Evolutionary conservation across 2,113 vertebrate species (phyloP), one percentile per base, ranked within the genome.

Genomic region (Mirza zaza): DNA sequence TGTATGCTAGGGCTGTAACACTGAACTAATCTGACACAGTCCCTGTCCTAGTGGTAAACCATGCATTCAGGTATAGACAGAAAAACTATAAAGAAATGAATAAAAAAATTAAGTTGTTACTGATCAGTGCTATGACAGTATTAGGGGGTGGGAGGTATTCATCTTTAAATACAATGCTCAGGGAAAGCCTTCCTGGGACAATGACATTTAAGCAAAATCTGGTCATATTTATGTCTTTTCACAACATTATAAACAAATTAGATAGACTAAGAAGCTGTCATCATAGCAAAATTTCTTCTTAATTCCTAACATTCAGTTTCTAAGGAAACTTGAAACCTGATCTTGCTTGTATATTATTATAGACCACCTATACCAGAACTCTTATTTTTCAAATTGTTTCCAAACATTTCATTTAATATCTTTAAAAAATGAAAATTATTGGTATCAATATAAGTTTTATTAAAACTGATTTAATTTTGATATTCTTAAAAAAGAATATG

Each of bases 401-500:
- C 57, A n/a, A 71, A 50, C 14, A 61, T 67, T 77, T 36, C 10
- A 18, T 57, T 83, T 81, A 23, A 14, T 63, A 75, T 57, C 17
- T 23, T 75, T 48, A 93, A 90, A 80, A 39, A 52, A 79, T 87
- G 59, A 63, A 88, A 82, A 79, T 52, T 77, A 10, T 18, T 76
- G 5, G 13, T 6, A 95, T 13, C 70, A 70, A 23, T 89, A 76
- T 93, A 65, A 91, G 25, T 77, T 84, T 84, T 75, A 81, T 91
- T 96, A 57, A 57, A 34, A 59, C 52, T 75, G 9, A 48, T 75
- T 87, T 45, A 2, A 86, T 81, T 92, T 95, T 68, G 82, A 25
- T 36, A 79, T 94, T 77, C 20, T 89, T 89, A n/a, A n/a, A 57
- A 91, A 90, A 29, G 11, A 79, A 89, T 93, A 87, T 96, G 81